Conservation (phyloP, 2,113 vertebrate genomes). For the Hipposideros armiger region DNA sequence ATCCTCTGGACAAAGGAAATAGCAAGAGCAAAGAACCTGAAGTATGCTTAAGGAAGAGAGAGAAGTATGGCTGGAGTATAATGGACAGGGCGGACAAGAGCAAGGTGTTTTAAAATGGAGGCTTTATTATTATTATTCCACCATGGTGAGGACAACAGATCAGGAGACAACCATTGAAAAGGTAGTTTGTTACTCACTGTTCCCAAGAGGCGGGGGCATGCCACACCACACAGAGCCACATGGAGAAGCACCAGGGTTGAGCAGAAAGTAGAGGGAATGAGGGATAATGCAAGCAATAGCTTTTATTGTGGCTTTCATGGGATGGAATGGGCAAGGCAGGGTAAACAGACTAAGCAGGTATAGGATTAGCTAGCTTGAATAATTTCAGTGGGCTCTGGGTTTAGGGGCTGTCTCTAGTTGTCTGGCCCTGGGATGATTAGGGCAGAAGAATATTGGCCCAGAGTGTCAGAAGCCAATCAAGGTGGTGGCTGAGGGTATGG, state of each 20-base stretch:
- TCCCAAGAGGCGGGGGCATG: neutral
- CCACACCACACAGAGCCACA: neutral
- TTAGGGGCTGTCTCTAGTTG: too few species aligned
- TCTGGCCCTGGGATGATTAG: too few species aligned
- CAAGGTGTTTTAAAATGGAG: neutral
- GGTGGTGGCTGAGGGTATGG: too few species aligned
- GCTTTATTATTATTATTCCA: neutral
- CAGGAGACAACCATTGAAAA: neutral
- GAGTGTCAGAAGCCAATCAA: too few species aligned
- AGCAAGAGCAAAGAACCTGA: neutral
- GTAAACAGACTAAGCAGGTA: too few species aligned
- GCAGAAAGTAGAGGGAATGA: neutral
- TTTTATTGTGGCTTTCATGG: too few species aligned
- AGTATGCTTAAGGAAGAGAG: neutral
- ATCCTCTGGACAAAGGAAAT: neutral
- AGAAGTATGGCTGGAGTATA: neutral
- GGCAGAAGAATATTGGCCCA: too few species aligned
- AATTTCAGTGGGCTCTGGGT: too few species aligned
- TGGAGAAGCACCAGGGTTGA: neutral
- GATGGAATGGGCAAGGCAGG: too few species aligned
- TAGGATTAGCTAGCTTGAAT: too few species aligned
- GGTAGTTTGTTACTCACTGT: neutral
- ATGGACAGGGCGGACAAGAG: neutral
- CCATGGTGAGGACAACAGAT: neutral
- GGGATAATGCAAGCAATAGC: too few species aligned